Conservation (phyloP, 2,113 vertebrate species). For the Ptyas mucosa region DNA sequence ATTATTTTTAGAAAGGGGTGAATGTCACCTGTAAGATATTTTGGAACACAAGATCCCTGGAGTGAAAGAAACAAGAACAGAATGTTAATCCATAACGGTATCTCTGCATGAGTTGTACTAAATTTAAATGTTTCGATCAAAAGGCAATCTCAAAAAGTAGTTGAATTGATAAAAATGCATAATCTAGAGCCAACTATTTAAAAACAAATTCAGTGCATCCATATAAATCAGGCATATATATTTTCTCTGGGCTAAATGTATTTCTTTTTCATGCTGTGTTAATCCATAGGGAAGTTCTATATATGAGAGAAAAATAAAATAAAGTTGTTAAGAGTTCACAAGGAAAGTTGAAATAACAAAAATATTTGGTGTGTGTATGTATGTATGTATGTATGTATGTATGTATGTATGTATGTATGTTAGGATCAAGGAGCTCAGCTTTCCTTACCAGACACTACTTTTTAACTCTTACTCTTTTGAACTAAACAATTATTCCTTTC, state of each 20-base stretch:
- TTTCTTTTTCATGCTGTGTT: not conserved
- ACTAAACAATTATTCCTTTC: conserved; percentile 23
- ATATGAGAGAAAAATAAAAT: conserved; percentile 8
- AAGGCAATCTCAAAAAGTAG: not conserved
- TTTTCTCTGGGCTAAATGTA: not conserved
- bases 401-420: no score
- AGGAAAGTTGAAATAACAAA: not conserved
- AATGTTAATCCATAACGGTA: not conserved
- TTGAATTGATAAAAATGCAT: not conserved
- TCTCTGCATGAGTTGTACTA: not conserved
- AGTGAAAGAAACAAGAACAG: not conserved
- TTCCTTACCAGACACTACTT: not conserved
- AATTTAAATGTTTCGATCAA: not conserved
- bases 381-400: no score
- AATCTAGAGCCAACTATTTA: not conserved
- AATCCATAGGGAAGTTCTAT: not conserved
- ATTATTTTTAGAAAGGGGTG: not conserved
- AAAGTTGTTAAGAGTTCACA: not conserved
- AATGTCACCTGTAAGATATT: not conserved
- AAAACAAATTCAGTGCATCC: not conserved
- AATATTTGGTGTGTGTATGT: not conserved
- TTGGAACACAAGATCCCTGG: not conserved
- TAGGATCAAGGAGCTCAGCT: not conserved
- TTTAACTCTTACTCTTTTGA: conserved; percentile 14
- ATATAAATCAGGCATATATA: not conserved